Evolutionary conservation across 1,140 invertebrate genomes (phyloP), one percentile per base, ranked within the genome.

Genomic region (Mizuhopecten yessoensis): DNA sequence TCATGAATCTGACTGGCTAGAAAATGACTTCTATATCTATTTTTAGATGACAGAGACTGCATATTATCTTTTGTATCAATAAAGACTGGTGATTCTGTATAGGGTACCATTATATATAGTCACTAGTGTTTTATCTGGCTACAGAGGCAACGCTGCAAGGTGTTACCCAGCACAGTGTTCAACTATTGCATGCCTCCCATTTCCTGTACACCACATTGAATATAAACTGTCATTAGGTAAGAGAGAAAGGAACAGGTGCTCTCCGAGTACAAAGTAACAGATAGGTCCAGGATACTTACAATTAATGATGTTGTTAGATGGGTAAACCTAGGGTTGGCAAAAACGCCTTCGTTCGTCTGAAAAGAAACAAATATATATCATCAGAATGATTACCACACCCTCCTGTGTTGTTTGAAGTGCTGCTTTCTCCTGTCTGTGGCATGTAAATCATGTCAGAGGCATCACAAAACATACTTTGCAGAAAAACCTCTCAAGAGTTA

Each of bases 301-400:
- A 99, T 98, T 95, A 98, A 97, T 94, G 97, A 97, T 90, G 98
- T 98, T 87, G 98, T 97, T 34, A 98, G 97, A 97, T 98, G 98
- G 98, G 98, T 98, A 96, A 98, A 98, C 96, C 98, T 97, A 91
- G 97, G 97, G 97, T 99, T 99, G 93, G 97, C 98, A 96, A 99
- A 99, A 57, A 99, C 98, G 90, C 98, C 98, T 96, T 98, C 98
- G 34, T 98, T 91, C 57, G 57, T 75, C 93, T 94, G 91, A 34
- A 93, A 93, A 88, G 34, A 34, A 91, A 87, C 34, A 23, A 45
- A 87, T 20, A 39, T 39, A 42, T 9, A 36, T 89, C 33, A 33
- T n/a, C 33, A 33, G 33, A 45, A 17, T 75, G 57, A 75, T 75
- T 75, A 75, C n/a, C 0, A 29, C 57, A 34, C 29, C 34, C 17